Evolutionary conservation across 1,140 invertebrate genomes (phyloP).

Genomic region (Calephelis virginiensis): DNA sequence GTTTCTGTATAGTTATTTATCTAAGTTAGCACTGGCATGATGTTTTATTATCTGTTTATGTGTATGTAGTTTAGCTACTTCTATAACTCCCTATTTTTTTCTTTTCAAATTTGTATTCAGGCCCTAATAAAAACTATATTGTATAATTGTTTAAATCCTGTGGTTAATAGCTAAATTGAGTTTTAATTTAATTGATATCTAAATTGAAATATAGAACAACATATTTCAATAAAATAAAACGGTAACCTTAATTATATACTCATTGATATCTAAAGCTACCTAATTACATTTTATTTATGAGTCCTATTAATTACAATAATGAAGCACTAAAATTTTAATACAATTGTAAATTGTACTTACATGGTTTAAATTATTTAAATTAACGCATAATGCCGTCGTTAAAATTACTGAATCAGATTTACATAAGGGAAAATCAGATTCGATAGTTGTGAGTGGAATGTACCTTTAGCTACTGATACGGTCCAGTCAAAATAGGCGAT

Average conservation of each 20-base stretch:
- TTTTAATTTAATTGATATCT: too few species aligned
- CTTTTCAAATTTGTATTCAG: too few species aligned
- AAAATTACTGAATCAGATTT: not conserved
- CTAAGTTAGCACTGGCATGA: too few species aligned
- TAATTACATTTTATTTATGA: slow-evolving; percentile 2
- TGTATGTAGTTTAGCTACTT: too few species aligned
- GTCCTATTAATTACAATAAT: not conserved
- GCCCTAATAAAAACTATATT: too few species aligned
- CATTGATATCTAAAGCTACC: not conserved
- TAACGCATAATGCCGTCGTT: not conserved
- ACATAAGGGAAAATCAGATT: slow-evolving; percentile 36
- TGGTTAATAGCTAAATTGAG: too few species aligned
- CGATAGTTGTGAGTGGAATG: slow-evolving; percentile 33
- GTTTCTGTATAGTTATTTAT: too few species aligned
- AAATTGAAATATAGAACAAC: too few species aligned
- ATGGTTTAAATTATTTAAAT: slow-evolving; percentile 2
- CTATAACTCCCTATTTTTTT: too few species aligned
- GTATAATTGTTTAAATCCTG: too few species aligned
- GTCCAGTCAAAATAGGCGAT: slow-evolving; percentile 73
- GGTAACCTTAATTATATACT: too few species aligned
- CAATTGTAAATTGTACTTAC: not conserved
- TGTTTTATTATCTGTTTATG: too few species aligned
- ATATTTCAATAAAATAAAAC: not conserved
- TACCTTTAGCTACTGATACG: slow-evolving; percentile 55
- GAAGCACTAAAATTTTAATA: slow-evolving; percentile 1